Conservation (phyloP, 2,113 vertebrate genomes). For the Oreochromis aureus region DNA sequence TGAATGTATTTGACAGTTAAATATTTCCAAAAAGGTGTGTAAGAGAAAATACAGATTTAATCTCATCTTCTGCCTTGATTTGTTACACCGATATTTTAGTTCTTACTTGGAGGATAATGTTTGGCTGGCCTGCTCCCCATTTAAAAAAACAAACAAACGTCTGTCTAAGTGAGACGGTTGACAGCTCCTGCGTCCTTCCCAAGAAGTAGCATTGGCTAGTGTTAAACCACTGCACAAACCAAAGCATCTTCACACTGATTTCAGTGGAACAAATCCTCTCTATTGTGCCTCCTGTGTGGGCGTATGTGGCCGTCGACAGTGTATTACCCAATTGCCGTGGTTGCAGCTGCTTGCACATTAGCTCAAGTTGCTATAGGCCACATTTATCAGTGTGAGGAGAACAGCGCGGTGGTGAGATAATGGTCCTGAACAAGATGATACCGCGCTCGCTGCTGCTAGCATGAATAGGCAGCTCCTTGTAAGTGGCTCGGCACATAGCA, state of each 20-base stretch:
- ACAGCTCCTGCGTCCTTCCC: neutral
- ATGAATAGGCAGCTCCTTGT: neutral
- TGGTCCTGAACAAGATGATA: conserved; percentile 50
- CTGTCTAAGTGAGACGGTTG: neutral
- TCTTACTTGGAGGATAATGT: neutral
- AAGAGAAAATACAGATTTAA: neutral
- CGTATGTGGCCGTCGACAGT: conserved; percentile 24
- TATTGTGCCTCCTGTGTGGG: conserved; percentile 43
- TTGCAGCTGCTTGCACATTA: conserved; percentile 53
- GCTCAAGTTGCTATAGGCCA: conserved; percentile 19
- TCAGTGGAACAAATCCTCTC: conserved; percentile 42
- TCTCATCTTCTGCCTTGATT: neutral
- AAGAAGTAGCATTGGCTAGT: neutral
- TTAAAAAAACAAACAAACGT: neutral
- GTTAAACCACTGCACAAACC: neutral
- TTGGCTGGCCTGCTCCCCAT: neutral
- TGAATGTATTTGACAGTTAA: neutral
- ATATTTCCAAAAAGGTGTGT: neutral
- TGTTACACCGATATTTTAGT: neutral
- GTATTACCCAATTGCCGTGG: conserved; percentile 36
- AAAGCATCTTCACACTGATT: conserved; percentile 31
- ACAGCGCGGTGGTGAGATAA: conserved; percentile 34
- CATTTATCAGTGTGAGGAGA: conserved; percentile 44
- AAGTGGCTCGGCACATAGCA: conserved; percentile 5
- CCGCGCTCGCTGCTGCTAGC: conserved; percentile 9